Base-by-base conservation (phyloP, 2,797 vertebrate genomes). In the Gymnocypris eckloni region DNA sequence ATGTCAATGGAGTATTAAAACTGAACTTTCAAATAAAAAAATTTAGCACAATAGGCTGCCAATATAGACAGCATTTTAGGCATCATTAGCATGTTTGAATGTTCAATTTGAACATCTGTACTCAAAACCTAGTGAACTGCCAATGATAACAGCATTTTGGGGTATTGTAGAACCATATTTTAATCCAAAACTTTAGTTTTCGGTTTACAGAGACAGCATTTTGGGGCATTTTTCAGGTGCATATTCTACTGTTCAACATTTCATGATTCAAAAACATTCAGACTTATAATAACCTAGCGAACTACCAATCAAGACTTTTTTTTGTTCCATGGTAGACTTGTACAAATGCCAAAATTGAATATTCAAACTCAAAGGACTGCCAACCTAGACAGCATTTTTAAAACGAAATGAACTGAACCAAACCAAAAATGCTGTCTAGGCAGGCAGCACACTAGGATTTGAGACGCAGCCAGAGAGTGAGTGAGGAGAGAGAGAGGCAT, bases 401-500 rank as follows among this genome's bases (percentile, higher is more conserved):
- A n/a, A 25, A 72, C 4, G 5, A 56, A 73, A 18, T 9, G 4
- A 52, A 20, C 33, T 69, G 3, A 84, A 43, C 72, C 52, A 11
- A 56, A 71, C 11, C 0, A 41, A 84, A 78, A 84, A 79, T n/a
- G 20, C 64, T 54, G 45, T 78, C 64, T 45, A 79, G 64, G 64
- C n/a, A 79, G 83, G 50, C 50, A 15, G 50, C 12, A 10, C 72
- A 79, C 73, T 67, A 6, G 4, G 20, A 45, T 70, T 80, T 85
- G 84, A 80, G n/a, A 64, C 2, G 10, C 9, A 80, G 77, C 67
- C 79, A 81, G 37, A 77, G 6, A 75, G 50, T 77, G 43, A 66
- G 41, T 45, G 71, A 50, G 52, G 28, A 77, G 56, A 76, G 52
- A 75, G 69, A n/a, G 20, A 78, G 45, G 10, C 66, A 83, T 87